phyloP scores from a whole-genome alignment of 1,140 invertebrate genomes.

The Cotesia vestalis region DNA sequence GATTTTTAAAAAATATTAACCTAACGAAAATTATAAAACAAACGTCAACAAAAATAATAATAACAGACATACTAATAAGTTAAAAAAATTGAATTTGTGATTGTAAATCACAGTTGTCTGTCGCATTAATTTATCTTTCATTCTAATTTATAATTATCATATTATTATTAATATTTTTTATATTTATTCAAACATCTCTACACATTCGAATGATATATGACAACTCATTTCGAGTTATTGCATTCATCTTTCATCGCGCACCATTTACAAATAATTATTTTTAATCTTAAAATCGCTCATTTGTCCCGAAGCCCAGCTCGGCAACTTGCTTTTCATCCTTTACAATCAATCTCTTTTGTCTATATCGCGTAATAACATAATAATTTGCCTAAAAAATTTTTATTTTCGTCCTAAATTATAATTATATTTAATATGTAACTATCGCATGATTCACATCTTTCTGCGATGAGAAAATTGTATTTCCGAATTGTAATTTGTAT shows the following conservation, averaged over 20 bases:
- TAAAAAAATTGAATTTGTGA: conserved; percentile 3
- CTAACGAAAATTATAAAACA: conserved; percentile 55
- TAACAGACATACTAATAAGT: conserved; percentile 45
- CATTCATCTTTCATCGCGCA: conserved; percentile 11
- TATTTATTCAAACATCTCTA: conserved; percentile 31
- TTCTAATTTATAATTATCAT: conserved; percentile 22
- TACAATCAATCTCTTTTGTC: conserved; percentile 43
- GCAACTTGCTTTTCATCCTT: conserved; percentile 43
- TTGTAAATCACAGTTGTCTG: too few species aligned
- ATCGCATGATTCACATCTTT: neutral
- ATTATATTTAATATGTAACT: neutral
- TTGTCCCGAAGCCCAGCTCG: conserved; percentile 59
- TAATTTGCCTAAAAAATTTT: conserved; percentile 33
- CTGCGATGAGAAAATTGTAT: neutral
- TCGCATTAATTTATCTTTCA: neutral
- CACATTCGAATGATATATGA: conserved; percentile 37
- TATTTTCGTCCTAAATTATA: conserved; percentile 15
- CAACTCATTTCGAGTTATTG: conserved; percentile 29
- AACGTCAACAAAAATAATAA: conserved; percentile 51
- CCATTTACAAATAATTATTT: conserved; percentile 33
- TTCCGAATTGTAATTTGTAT: neutral
- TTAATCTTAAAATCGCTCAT: conserved; percentile 9
- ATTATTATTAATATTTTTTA: conserved; percentile 2
- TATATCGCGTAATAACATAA: conserved; percentile 39
- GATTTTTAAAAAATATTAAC: conserved; percentile 47